Evolutionary conservation across 2,113 vertebrate genomes (phyloP).

Genomic region (Calonectris borealis): DNA sequence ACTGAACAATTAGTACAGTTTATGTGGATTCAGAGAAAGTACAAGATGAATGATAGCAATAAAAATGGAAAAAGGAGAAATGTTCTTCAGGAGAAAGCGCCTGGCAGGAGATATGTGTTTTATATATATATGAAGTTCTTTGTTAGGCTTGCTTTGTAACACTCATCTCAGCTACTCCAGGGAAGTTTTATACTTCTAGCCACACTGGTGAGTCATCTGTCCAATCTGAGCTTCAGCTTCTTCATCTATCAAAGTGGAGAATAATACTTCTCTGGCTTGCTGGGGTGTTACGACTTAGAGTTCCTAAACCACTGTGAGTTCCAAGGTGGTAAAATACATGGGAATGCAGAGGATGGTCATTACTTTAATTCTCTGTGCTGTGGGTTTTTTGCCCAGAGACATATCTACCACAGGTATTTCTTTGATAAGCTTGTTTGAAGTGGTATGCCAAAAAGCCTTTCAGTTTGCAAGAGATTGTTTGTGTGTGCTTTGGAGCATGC

Average conservation of each 20-base stretch:
- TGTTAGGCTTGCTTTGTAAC: neutral
- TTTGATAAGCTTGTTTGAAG: slow-evolving; percentile 54
- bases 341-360: slow-evolving; percentile 20
- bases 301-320: neutral
- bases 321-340: neutral
- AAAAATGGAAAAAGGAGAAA: neutral
- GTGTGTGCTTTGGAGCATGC: slow-evolving; percentile 5
- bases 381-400: neutral
- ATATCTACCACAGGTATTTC: slow-evolving; percentile 36
- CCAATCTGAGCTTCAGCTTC: neutral
- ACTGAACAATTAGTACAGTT: neutral
- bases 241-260: neutral
- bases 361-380: neutral
- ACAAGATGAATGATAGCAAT: neutral
- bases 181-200: neutral
- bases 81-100: neutral
- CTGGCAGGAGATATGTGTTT: neutral
- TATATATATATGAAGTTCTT: neutral
- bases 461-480: neutral
- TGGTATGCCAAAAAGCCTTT: neutral
- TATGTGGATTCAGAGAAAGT: neutral
- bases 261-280: neutral
- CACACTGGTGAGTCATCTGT: neutral
- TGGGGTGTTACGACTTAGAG: neutral
- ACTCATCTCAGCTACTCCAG: neutral